Percentiles rank a stretch among this genome's conserved stretches.
Evolutionary conservation across 2,888 invertebrate species (phyloP).

Genomic region (Drepana falcataria): DNA sequence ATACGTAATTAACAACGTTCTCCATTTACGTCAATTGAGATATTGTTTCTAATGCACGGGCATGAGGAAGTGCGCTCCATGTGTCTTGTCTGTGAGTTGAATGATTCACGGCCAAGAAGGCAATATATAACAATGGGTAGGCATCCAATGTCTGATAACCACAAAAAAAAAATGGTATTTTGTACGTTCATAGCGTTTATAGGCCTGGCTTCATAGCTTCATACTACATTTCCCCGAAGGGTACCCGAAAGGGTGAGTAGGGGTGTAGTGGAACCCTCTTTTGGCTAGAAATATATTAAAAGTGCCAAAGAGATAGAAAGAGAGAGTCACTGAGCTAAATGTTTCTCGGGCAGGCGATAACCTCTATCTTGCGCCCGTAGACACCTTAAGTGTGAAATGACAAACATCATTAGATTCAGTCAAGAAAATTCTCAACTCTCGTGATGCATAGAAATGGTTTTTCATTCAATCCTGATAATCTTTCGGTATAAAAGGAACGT

Average conservation of each 20-base stretch:
- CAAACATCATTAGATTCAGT: too few relatives aligned
- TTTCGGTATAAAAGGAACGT: not conserved
- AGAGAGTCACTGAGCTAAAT: too few relatives aligned
- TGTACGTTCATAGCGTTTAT: too few relatives aligned
- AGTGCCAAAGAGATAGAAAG: too few relatives aligned
- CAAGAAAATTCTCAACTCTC: not conserved
- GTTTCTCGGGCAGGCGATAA: too few relatives aligned
- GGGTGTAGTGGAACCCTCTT: too few relatives aligned
- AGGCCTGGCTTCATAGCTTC: too few relatives aligned
- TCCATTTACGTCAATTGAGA: constrained; percentile 28
- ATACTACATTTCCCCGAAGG: too few relatives aligned
- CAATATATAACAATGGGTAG: not conserved
- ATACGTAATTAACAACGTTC: constrained; percentile 36
- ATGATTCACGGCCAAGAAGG: not conserved
- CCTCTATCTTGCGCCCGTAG: too few relatives aligned
- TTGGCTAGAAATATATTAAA: too few relatives aligned
- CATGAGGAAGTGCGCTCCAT: constrained; percentile 37
- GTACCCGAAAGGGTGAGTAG: too few relatives aligned
- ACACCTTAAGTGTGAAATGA: too few relatives aligned
- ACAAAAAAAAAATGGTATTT: not conserved
- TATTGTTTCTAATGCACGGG: constrained; percentile 25
- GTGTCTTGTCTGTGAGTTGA: constrained; percentile 16
- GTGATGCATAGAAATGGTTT: not conserved
- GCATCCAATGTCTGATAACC: not conserved
- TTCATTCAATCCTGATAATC: not conserved